These are phyloP conservation scores for Mugil cephalus DNA, from an alignment of 2,113 vertebrate genomes.

Conservation along the genomic window DNA sequence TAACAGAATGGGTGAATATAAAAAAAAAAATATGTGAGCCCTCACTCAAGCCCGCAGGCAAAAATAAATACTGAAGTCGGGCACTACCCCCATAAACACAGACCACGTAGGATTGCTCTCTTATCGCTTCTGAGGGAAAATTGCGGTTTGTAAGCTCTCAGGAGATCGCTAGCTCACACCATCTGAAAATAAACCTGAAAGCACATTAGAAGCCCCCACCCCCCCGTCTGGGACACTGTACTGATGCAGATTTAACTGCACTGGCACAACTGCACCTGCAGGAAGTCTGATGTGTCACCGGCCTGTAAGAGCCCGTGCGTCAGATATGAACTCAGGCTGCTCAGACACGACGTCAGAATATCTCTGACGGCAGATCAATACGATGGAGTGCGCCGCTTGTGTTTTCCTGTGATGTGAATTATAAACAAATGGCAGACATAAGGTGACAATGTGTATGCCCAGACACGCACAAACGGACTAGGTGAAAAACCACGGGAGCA, in stretches of 20 bases:
- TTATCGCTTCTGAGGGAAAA: slow-evolving; percentile 7
- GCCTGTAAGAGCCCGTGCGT: neutral
- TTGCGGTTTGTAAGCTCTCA: neutral
- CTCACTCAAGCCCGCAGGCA: neutral
- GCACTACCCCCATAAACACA: neutral
- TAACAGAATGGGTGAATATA: neutral
- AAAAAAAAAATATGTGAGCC: neutral
- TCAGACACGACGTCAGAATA: slow-evolving; percentile 19
- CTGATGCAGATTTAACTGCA: slow-evolving; percentile 17
- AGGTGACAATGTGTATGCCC: slow-evolving; percentile 24
- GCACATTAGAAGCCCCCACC: slow-evolving; percentile 4
- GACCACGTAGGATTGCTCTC: neutral
- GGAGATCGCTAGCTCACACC: neutral
- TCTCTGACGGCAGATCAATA: slow-evolving; percentile 58
- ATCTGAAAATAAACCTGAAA: slow-evolving; percentile 33
- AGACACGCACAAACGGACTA: neutral
- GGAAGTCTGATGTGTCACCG: slow-evolving; percentile 8
- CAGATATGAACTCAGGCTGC: slow-evolving; percentile 24
- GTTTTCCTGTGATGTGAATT: slow-evolving; percentile 69
- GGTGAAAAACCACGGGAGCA: slow-evolving; percentile 10
- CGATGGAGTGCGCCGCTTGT: slow-evolving; percentile 17
- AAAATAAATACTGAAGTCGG: neutral
- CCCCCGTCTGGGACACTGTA: neutral
- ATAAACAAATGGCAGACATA: slow-evolving; percentile 43
- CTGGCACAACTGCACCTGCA: slow-evolving; percentile 6